These are phyloP conservation scores for Dicranocentrus wangi DNA, from an alignment of 2,888 invertebrate species.

Conservation along the genomic window DNA sequence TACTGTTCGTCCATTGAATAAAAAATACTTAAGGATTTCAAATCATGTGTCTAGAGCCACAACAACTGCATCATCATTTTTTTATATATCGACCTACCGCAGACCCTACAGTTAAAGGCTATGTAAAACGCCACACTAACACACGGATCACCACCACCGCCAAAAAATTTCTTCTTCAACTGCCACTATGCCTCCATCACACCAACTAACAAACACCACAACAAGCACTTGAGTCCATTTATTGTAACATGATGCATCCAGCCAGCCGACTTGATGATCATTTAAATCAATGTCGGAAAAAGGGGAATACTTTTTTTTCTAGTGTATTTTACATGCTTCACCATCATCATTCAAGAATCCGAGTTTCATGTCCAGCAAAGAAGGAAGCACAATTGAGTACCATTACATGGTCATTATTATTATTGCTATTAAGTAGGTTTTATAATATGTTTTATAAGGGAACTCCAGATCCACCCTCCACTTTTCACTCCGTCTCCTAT, in stretches of 20 bases:
- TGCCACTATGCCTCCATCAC: slow-evolving; percentile 55
- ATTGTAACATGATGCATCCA: slow-evolving; percentile 5
- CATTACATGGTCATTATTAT: slow-evolving; percentile 53
- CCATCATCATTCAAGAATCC: neutral
- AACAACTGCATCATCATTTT: neutral
- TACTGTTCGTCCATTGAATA: slow-evolving; percentile 10
- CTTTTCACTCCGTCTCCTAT: neutral
- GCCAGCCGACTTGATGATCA: slow-evolving; percentile 31
- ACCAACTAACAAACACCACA: slow-evolving; percentile 18
- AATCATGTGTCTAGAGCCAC: neutral
- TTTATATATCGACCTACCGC: slow-evolving; percentile 52
- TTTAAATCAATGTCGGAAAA: slow-evolving; percentile 54
- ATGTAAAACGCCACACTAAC: neutral
- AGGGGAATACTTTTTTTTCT: neutral
- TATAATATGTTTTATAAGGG: slow-evolving; percentile 23
- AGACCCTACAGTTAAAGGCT: slow-evolving; percentile 30
- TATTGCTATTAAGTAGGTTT: slow-evolving; percentile 55
- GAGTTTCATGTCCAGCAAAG: slow-evolving; percentile 3
- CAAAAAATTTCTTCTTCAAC: neutral
- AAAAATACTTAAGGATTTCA: slow-evolving; percentile 49
- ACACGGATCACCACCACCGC: slow-evolving; percentile 13
- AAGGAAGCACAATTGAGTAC: slow-evolving; percentile 54
- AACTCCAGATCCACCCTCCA: too few species aligned
- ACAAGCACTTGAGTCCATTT: slow-evolving; percentile 36
- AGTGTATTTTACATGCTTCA: neutral